Conservation (phyloP, 2,797 vertebrate genomes). For the Simalia tracyae region DNA sequence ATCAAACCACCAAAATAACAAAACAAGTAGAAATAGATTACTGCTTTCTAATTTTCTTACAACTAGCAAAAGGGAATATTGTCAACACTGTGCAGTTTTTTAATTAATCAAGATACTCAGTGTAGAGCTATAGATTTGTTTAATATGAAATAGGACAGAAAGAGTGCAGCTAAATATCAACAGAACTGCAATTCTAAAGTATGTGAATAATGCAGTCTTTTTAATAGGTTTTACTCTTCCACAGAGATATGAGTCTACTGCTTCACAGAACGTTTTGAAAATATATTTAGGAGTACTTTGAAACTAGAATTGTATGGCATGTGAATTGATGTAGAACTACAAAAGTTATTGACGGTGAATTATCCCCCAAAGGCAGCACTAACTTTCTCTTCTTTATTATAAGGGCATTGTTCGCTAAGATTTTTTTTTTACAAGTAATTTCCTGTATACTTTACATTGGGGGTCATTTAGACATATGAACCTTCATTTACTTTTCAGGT, state of each 20-base stretch:
- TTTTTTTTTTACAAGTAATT: background rate
- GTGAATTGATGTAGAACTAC: background rate
- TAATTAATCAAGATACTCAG: conserved; percentile 54
- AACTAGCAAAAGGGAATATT: conserved; percentile 50
- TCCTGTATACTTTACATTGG: conserved; percentile 32
- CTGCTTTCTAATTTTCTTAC: conserved; percentile 59
- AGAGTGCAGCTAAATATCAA: conserved; percentile 18
- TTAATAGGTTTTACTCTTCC: background rate
- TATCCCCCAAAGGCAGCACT: background rate
- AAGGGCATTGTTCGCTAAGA: background rate
- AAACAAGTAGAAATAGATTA: conserved; percentile 21
- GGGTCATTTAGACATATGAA: background rate
- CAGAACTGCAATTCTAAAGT: background rate
- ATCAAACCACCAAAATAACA: conserved; percentile 35
- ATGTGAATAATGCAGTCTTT: background rate
- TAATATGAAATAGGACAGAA: conserved; percentile 2
- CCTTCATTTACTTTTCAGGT: background rate
- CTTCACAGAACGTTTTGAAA: background rate
- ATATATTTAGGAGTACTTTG: background rate
- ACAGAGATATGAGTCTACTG: background rate
- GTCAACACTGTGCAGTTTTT: conserved; percentile 26
- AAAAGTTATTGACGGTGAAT: background rate
- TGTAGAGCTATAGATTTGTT: conserved; percentile 42
- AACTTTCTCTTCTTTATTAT: background rate
- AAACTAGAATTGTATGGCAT: background rate